These are phyloP conservation scores for Adela reaumurella DNA, from an alignment of 2,888 invertebrate genomes.

Conservation along the genomic window DNA sequence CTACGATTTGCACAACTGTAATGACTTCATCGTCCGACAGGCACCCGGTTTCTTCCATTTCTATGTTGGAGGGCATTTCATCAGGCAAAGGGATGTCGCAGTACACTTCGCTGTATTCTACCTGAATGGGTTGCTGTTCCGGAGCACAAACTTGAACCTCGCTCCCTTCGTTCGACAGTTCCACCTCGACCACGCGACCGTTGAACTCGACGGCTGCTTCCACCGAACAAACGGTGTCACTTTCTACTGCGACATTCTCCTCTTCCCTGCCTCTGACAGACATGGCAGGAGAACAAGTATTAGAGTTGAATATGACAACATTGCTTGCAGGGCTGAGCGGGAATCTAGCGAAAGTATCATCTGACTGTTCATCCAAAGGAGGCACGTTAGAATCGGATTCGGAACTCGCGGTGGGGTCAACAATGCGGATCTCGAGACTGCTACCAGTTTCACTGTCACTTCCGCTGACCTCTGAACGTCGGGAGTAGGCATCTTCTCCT, in stretches of 20 bases:
- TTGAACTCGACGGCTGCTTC: background rate
- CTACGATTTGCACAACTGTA: slow-evolving; percentile 49
- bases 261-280: background rate
- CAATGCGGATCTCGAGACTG: slow-evolving; percentile 39
- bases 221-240: background rate
- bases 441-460: slow-evolving; percentile 52
- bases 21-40: slow-evolving; percentile 41
- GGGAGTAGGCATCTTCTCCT: slow-evolving; percentile 31
- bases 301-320: background rate
- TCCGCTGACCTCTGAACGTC: slow-evolving; percentile 34
- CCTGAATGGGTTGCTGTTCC: background rate
- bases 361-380: slow-evolving; percentile 33
- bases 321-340: slow-evolving; percentile 22
- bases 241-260: background rate
- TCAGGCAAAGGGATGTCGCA: slow-evolving; percentile 2
- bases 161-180: background rate
- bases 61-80: background rate
- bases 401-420: slow-evolving; percentile 42
- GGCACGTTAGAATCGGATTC: slow-evolving; percentile 47
- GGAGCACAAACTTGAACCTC: background rate
- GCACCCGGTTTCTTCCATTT: slow-evolving; percentile 24
- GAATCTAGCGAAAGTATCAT: slow-evolving; percentile 26
- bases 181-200: background rate
- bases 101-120: slow-evolving; percentile 14
- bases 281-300: background rate